Evolutionary conservation across 2,113 vertebrate species (phyloP), one percentile per base, ranked within the genome.

Genomic region (Apaloderma vittatum): DNA sequence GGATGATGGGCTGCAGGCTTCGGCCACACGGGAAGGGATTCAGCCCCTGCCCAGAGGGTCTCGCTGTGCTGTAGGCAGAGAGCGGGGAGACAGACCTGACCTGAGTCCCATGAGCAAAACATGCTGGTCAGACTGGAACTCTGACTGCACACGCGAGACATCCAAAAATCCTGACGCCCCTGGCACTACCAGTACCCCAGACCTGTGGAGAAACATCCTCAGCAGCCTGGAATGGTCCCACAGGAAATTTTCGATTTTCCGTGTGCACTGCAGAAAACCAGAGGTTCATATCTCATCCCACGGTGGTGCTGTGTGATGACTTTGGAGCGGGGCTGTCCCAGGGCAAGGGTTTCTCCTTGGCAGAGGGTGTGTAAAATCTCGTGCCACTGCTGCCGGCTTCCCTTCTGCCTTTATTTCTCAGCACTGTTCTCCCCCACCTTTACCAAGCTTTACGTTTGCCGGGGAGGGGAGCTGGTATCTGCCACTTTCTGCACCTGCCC

Each of bases 261-360:
- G 11, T 40, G 36, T 30, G 30, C 55, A 45, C 68, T 68, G 55
- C 54, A 73, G 72, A 54, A 70, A 75, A 24, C 27, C 68, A 51
- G 49, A 52, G 48, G 49, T 22, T 23, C 12, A 0, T 0, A 2
- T 36, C 63, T 68, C 15, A 18, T 16, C 40, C 40, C 40, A 12
- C 12, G 8, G 9, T 36, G 54, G 32, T 70, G 15, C 15, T 48
- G 67, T 27, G 24, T 3, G 36, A 4, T 48, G 46, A 18, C 23
- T 58, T 30, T 48, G 58, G 59, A 40, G 40, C 40, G 40, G 40
- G 40, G 40, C 40, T 40, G 11, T 12, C 40, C 40, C 11, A 40
- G 40, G 40, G 40, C 40, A 40, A n/a, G n/a, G n/a, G n/a, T n/a
- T n/a, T n/a, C n/a, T n/a, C n/a, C n/a, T n/a, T n/a, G n/a, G n/a